These are phyloP conservation scores for Eilema depressum DNA, from an alignment of 2,888 invertebrate species.

Conservation along the genomic window DNA sequence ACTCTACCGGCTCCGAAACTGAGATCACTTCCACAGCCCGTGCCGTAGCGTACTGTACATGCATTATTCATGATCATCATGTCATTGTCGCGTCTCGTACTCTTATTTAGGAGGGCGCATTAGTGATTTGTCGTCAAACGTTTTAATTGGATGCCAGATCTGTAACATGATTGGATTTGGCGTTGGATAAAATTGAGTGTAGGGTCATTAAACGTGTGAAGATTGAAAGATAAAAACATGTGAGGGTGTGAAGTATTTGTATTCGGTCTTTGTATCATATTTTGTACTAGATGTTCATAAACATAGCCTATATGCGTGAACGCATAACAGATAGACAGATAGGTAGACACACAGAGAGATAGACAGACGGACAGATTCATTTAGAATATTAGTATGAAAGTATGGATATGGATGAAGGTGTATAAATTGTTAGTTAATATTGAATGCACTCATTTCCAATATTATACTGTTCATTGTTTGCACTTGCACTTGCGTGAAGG, in stretches of 20 bases:
- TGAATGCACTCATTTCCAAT: too few species aligned
- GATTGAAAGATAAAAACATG: background rate
- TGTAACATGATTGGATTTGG: slow-evolving; percentile 37
- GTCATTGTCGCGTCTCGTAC: slow-evolving; percentile 47
- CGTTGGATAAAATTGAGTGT: slow-evolving; percentile 29
- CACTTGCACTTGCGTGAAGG: too few species aligned
- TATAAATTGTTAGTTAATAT: too few species aligned
- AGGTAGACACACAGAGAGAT: too few species aligned
- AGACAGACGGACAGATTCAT: too few species aligned
- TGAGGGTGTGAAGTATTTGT: background rate
- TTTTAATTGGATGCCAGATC: slow-evolving; percentile 49
- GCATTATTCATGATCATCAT: slow-evolving; percentile 67
- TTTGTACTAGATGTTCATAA: too few species aligned
- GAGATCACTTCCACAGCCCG: slow-evolving; percentile 65
- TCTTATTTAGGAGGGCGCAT: slow-evolving; percentile 39
- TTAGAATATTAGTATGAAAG: too few species aligned
- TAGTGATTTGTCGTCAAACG: slow-evolving; percentile 51
- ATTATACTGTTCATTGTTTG: too few species aligned
- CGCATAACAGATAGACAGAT: too few species aligned
- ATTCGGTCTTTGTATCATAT: too few species aligned
- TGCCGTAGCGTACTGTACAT: slow-evolving; percentile 61
- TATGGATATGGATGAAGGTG: too few species aligned
- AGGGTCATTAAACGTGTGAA: slow-evolving; percentile 31
- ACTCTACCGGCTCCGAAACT: slow-evolving; percentile 58
- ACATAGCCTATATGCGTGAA: too few species aligned